Evolutionary conservation across 2,888 invertebrate species (phyloP).

Genomic region (Himalopsyche kuldschensis): DNA sequence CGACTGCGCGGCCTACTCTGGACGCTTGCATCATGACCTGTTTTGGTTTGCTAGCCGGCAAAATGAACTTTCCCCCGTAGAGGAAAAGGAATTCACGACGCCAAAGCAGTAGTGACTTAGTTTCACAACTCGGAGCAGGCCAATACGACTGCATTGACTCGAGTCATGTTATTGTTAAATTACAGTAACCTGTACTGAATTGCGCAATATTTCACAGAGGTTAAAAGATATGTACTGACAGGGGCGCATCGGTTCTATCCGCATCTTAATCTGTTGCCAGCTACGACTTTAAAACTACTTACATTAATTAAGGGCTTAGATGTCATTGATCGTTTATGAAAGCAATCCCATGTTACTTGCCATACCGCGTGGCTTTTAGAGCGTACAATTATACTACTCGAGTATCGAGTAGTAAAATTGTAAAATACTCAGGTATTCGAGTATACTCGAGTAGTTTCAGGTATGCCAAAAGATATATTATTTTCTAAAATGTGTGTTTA

Average conservation of each 20-base stretch:
- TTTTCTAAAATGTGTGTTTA: too few species aligned
- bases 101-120: slow-evolving; percentile 8
- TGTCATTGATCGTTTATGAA: too few species aligned
- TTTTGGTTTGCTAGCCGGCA: background rate
- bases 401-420: too few species aligned
- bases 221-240: background rate
- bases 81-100: slow-evolving; percentile 16
- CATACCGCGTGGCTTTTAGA: too few species aligned
- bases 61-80: slow-evolving; percentile 26
- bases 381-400: too few species aligned
- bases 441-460: too few species aligned
- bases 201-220: slow-evolving; percentile 3
- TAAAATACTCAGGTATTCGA: too few species aligned
- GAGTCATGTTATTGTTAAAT: slow-evolving; percentile 15
- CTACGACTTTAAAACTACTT: too few species aligned
- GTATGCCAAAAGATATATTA: too few species aligned
- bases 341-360: too few species aligned
- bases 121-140: slow-evolving; percentile 16
- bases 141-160: background rate
- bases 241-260: background rate
- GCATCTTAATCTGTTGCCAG: too few species aligned
- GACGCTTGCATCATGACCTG: background rate
- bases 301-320: too few species aligned
- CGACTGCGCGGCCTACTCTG: background rate
- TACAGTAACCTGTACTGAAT: slow-evolving; percentile 12